Conservation (phyloP, 2,888 invertebrate genomes). For the Gerris lacustris region DNA sequence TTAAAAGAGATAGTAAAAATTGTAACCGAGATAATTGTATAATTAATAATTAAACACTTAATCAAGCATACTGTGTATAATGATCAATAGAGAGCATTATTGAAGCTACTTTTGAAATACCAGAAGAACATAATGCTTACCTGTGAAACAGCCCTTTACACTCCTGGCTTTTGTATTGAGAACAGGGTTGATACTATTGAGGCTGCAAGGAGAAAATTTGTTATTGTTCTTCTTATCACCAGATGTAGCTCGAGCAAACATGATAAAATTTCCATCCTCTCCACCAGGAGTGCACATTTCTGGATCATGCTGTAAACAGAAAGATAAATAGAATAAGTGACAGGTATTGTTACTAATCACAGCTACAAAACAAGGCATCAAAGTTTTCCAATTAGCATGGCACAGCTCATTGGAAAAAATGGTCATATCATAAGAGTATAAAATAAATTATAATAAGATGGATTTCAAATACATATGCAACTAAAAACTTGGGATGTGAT, state of each 20-base stretch:
- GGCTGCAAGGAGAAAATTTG: conserved; percentile 88
- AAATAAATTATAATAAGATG: no score
- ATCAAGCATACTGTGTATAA: no score
- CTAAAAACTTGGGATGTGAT: no score
- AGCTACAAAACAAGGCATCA: conserved; percentile 9
- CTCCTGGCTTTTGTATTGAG: conserved; percentile 83
- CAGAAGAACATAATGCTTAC: conserved; percentile 37
- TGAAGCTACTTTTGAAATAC: no score
- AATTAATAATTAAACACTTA: no score
- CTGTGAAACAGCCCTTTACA: conserved; percentile 82
- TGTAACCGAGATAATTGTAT: no score
- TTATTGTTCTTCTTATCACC: conserved; percentile 97
- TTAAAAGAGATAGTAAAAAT: no score
- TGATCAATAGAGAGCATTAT: no score
- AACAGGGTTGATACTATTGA: conserved; percentile 82
- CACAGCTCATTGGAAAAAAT: no score
- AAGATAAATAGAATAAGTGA: neutral
- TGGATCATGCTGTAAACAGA: conserved; percentile 69
- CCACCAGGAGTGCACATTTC: conserved; percentile 89
- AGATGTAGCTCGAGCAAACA: conserved; percentile 97
- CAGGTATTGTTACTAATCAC: conserved; percentile 2
- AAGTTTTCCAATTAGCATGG: no score
- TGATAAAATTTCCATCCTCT: conserved; percentile 95
- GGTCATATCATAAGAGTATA: no score
- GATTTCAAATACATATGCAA: no score